Conservation (phyloP, 30 jellyfish, hydroid and myxozoan genomes). For the Hydractinia echinata region DNA sequence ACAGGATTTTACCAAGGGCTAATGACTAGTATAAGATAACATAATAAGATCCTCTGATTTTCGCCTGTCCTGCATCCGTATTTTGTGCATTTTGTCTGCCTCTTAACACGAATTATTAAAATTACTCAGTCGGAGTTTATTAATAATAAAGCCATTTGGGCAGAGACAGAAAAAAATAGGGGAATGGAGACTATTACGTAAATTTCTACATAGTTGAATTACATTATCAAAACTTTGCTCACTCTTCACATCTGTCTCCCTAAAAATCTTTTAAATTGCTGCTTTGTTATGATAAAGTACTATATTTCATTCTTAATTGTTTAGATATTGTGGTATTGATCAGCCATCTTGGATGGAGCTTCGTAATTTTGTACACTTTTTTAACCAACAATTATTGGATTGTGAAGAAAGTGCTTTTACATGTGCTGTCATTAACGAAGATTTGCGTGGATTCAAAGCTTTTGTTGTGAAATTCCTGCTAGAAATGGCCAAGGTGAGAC, state of each 20-base stretch:
- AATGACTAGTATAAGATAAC: too few species aligned
- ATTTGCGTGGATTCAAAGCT: constrained; percentile 60
- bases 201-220: too few species aligned
- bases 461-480: constrained; percentile 59
- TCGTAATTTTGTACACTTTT: constrained; percentile 48
- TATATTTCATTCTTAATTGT: not conserved
- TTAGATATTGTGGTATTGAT: constrained; percentile 46
- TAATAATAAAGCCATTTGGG: too few species aligned
- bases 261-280: not conserved
- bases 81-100: too few species aligned
- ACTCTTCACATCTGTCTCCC: too few species aligned
- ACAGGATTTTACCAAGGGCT: too few species aligned
- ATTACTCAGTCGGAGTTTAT: too few species aligned
- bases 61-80: too few species aligned
- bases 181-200: too few species aligned
- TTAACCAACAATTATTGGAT: constrained; percentile 46
- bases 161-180: not conserved
- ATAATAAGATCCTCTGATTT: too few species aligned
- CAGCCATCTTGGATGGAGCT: constrained; percentile 74
- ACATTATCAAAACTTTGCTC: too few species aligned
- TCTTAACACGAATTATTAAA: too few species aligned
- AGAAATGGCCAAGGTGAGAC: constrained; percentile 55
- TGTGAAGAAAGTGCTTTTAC: constrained; percentile 56
- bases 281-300: constrained; percentile 1
- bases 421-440: constrained; percentile 24